A percentile compares a stretch with the other conserved stretches of the same genome.
These are phyloP conservation scores for Typhlichthys subterraneus DNA, from an alignment of 2,797 vertebrate species.

Conservation along the genomic window DNA sequence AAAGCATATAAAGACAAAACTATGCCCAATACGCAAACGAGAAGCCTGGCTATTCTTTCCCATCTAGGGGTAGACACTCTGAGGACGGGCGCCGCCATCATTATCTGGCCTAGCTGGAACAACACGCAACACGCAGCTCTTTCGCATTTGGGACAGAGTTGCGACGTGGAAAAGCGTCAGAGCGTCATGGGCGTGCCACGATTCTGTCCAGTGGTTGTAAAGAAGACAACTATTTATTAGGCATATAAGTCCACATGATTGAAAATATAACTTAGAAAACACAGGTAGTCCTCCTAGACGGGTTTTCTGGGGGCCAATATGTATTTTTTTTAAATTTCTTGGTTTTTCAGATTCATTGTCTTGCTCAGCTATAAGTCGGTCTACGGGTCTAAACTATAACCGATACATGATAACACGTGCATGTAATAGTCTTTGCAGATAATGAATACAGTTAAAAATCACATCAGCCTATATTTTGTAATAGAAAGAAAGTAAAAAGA, in stretches of 20 bases:
- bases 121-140: conserved; percentile 76
- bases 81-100: conserved; percentile 98
- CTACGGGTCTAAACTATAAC: too few relatives aligned
- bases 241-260: not conserved
- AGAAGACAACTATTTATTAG: not conserved
- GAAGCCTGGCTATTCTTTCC: conserved; percentile 91
- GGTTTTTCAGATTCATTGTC: too few relatives aligned
- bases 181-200: conserved; percentile 66
- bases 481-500: too few relatives aligned
- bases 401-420: too few relatives aligned
- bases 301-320: too few relatives aligned
- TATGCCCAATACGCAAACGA: conserved; percentile 91
- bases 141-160: conserved; percentile 57
- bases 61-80: conserved; percentile 98
- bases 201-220: not conserved
- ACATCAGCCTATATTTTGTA: too few relatives aligned
- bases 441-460: too few relatives aligned
- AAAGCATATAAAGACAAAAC: conserved; percentile 91
- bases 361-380: too few relatives aligned
- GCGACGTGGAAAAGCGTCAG: conserved; percentile 52
- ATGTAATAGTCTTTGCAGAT: too few relatives aligned
- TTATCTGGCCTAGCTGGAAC: conserved; percentile 83
- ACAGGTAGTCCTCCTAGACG: too few relatives aligned
- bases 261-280: too few relatives aligned
- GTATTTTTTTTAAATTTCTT: too few relatives aligned